Base-by-base conservation (phyloP, 2,888 invertebrate genomes). In the Cactoblastis cactorum region DNA sequence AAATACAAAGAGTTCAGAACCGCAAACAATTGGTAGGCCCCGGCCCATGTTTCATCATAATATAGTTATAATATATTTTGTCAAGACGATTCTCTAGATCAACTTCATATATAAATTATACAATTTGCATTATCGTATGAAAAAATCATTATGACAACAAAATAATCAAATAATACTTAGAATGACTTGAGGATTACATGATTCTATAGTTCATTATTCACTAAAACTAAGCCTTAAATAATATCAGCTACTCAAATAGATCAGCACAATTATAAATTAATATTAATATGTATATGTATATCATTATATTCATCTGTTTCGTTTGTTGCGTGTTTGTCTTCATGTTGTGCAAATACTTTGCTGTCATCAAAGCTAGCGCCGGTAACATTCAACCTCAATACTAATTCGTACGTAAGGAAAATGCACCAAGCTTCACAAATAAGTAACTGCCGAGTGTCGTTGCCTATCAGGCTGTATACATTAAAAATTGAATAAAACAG, bases 151-250 rank as follows among this genome's bases (percentile, higher is more conserved):
- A 69, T 58, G 38, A 49, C 56, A 65, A 66, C 53, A 57, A 61
- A 65, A 61, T 62, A 62, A 68, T 69, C 67, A 59, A 72, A 67
- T 68, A 81, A 80, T 84, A 84, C 80, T 83, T 79, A 81, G 74
- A 71, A 74, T 83, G 83, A 82, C 76, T 81, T 53, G 69, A 65
- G 62, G 65, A 73, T 62, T 72, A 73, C 62, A 67, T 65, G 65
- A 64, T 64, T 65, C 61, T 59, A 58, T 58, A 61, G 65, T 62
- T 66, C 61, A 53, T 59, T 60, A 63, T 58, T 66, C 53, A 67
- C 60, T 76, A 75, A 62, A 78, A 81, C 77, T 83, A 84, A 80
- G 73, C 58, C 77, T 83, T 83, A 83, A n/a, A 76, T 71, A 75
- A 77, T 80, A 81, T 75, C 71, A 77, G 71, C 76, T 81, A 81